A percentile compares a stretch with the other conserved stretches of the same genome.
Conservation (phyloP, 2,797 vertebrate genomes). For the Gymnoscopelus microlampas region DNA sequence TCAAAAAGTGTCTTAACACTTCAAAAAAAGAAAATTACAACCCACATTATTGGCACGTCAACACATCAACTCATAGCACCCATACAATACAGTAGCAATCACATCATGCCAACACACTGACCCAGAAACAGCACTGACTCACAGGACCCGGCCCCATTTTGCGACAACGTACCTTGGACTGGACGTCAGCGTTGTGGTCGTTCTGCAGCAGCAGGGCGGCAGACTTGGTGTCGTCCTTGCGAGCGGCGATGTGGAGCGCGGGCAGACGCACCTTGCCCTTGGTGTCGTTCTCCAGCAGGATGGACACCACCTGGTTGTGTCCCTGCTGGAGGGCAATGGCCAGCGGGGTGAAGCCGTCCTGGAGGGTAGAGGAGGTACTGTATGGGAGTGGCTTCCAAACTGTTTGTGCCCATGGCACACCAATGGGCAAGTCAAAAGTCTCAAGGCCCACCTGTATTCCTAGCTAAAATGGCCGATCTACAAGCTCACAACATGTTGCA, state of each 20-base stretch:
- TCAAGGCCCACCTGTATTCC: no score
- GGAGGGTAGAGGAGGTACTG: neutral
- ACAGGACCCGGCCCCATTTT: no score
- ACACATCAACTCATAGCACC: constrained; percentile 23
- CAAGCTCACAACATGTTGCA: no score
- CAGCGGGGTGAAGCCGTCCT: constrained; percentile 98
- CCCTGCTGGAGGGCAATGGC: constrained; percentile 97
- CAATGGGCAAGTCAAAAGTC: no score
- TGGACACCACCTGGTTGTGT: constrained; percentile 97
- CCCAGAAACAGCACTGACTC: neutral
- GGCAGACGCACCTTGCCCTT: constrained; percentile 97
- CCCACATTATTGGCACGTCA: constrained; percentile 16
- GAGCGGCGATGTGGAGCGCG: constrained; percentile 94
- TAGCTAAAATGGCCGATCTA: no score
- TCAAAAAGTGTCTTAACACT: no score
- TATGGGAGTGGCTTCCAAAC: no score
- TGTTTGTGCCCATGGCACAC: no score
- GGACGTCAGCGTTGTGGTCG: constrained; percentile 97
- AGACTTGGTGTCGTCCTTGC: constrained; percentile 98
- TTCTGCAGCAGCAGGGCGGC: constrained; percentile 96
- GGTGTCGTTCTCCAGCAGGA: constrained; percentile 96
- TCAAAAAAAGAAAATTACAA: no score
- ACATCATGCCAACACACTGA: constrained; percentile 20
- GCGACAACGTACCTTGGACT: constrained; percentile 91
- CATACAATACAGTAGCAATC: constrained; percentile 1